Conservation (phyloP, 2,113 vertebrate genomes). For the Pimephales promelas region DNA sequence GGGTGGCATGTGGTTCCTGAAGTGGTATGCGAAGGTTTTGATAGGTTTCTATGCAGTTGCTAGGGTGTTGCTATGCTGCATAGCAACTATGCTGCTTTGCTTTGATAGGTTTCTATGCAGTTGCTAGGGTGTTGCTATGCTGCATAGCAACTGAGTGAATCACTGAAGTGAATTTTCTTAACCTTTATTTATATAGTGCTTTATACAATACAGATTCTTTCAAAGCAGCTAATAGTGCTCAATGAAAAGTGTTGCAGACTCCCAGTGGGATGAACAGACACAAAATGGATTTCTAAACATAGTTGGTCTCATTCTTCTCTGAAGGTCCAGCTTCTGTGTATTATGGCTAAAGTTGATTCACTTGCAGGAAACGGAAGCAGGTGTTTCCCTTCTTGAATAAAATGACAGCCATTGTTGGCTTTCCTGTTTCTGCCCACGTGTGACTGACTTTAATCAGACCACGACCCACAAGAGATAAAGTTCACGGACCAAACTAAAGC, state of each 20-base stretch:
- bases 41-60: not conserved
- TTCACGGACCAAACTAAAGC: not conserved
- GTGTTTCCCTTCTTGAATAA: constrained; percentile 57
- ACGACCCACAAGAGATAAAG: not conserved
- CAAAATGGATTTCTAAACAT: not conserved
- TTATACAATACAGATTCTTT: too few species aligned
- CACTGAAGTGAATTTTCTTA: not conserved
- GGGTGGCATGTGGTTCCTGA: not conserved
- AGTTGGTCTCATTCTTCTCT: constrained; percentile 1
- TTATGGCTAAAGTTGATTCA: constrained; percentile 25
- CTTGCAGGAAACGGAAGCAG: constrained; percentile 67
- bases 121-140: not conserved
- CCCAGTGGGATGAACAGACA: not conserved
- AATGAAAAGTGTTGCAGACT: not conserved
- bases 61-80: not conserved
- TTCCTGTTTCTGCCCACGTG: constrained; percentile 47
- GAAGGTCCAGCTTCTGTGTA: not conserved
- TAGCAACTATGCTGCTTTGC: not conserved
- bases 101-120: not conserved
- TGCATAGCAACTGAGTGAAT: not conserved
- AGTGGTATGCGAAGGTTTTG: not conserved
- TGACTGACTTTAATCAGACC: not conserved
- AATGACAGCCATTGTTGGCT: constrained; percentile 52
- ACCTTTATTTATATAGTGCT: too few species aligned
- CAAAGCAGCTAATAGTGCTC: not conserved